Conservation (phyloP, 2,797 vertebrate genomes). For the Sebastes oblongus region DNA sequence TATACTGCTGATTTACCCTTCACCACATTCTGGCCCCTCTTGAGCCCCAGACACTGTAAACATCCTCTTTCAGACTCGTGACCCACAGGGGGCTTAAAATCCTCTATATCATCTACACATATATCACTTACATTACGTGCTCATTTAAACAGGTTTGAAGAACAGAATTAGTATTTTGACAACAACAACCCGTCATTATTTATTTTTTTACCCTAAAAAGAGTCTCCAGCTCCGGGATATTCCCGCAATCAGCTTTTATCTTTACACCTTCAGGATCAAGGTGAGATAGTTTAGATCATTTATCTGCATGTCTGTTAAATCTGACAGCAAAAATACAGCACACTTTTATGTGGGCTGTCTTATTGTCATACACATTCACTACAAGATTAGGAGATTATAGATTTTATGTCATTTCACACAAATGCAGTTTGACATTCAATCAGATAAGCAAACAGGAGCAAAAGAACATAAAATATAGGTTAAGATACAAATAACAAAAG, state of each 20-base stretch:
- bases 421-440: not conserved
- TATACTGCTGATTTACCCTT: slow-evolving; percentile 9
- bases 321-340: not conserved
- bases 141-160: slow-evolving; percentile 20
- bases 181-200: not conserved
- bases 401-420: not conserved
- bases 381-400: not conserved
- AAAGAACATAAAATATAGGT: not conserved
- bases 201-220: not conserved
- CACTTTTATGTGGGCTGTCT: not conserved
- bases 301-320: not conserved
- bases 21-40: slow-evolving; percentile 27
- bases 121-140: slow-evolving; percentile 20
- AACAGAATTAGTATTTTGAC: not conserved
- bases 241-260: not conserved
- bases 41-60: slow-evolving; percentile 39
- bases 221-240: not conserved
- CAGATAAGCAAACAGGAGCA: not conserved
- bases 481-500: not conserved
- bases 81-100: slow-evolving; percentile 16
- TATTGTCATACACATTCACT: not conserved
- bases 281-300: not conserved
- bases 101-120: slow-evolving; percentile 17
- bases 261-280: not conserved
- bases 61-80: slow-evolving; percentile 35